Percentiles rank a stretch among this genome's conserved stretches.
phyloP scores from a whole-genome alignment of 2,113 vertebrate species.

The Scalopus aquaticus region DNA sequence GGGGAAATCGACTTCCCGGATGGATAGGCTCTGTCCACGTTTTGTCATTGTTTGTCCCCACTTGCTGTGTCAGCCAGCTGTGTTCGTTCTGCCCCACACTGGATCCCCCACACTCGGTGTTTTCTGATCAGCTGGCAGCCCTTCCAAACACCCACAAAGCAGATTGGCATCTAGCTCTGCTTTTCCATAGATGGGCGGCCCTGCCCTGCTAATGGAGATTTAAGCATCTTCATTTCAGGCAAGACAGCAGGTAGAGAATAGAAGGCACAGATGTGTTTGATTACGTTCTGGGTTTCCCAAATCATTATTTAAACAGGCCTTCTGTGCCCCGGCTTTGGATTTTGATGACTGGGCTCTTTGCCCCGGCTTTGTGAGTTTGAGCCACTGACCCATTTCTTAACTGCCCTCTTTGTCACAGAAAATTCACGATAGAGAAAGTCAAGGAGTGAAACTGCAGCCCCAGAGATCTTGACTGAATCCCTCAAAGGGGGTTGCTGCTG shows the following conservation, averaged over 20 bases:
- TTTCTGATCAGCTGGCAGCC: constrained; percentile 53
- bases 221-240: constrained; percentile 62
- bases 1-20: constrained; percentile 58
- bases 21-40: constrained; percentile 36
- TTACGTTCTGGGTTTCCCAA: constrained; percentile 45
- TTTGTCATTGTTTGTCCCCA: constrained; percentile 3
- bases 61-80: constrained; percentile 67
- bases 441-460: neutral
- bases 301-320: constrained; percentile 8
- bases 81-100: neutral
- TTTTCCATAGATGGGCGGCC: constrained; percentile 41
- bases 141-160: constrained; percentile 31
- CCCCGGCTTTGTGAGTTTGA: neutral
- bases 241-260: constrained; percentile 67
- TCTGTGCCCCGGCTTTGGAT: neutral
- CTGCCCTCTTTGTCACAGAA: neutral
- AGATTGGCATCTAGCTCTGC: constrained; percentile 55
- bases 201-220: constrained; percentile 64
- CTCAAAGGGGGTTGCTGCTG: neutral
- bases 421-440: neutral
- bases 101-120: neutral
- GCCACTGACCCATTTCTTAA: neutral
- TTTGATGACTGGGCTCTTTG: neutral
- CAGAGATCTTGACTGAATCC: neutral
- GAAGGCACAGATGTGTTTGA: constrained; percentile 57